Base-by-base conservation (phyloP, 2,888 invertebrate species). In the Pollenia angustigena region DNA sequence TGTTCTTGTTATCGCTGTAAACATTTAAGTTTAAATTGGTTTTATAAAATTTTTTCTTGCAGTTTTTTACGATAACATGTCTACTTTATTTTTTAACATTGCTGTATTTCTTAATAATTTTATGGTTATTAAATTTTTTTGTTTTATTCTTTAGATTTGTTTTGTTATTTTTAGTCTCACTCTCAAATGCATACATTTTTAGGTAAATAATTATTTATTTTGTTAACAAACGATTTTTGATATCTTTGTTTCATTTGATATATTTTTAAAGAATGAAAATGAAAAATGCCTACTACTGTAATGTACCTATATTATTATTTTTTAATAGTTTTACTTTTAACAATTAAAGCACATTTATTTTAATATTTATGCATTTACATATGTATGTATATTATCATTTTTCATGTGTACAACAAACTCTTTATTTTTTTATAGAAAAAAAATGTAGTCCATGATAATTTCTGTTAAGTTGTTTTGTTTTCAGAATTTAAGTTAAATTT, bases 281-380 rank as follows among this genome's bases (percentile, higher is more conserved):
- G 12, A 40, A 62, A 62, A 32, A n/a, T 9, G 18, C 10, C 10
- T 58, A 58, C 10, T 10, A 32, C 16, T 58, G 18, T 9, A n/a
- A 10, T 23, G n/a, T 58, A n/a, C n/a, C n/a, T n/a, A 58, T 54
- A 44, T 12, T 71, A 48, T 58, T 6, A 32, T 10, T 74, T 80
- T 7, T 50, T 66, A 16, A 42, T 75, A 75, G 40, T 48, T 72
- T 78, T 23, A 71, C 32, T 82, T 68, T 74, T 44, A 75, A 86
- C 80, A 83, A 69, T 83, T 86, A 83, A 86, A 83, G 86, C 82
- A 83, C 75, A 86, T 74, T 83, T 83, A 79, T 85, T 74, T 66
- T 68, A 72, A 54, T 74, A 75, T 68, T 72, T 64, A 48, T 76
- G 69, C 58, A 81, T 46, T 46, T 69, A 58, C 58, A 81, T 46